Evolutionary conservation across 2,888 invertebrate genomes (phyloP).

Genomic region (Isotomurus palustris): DNA sequence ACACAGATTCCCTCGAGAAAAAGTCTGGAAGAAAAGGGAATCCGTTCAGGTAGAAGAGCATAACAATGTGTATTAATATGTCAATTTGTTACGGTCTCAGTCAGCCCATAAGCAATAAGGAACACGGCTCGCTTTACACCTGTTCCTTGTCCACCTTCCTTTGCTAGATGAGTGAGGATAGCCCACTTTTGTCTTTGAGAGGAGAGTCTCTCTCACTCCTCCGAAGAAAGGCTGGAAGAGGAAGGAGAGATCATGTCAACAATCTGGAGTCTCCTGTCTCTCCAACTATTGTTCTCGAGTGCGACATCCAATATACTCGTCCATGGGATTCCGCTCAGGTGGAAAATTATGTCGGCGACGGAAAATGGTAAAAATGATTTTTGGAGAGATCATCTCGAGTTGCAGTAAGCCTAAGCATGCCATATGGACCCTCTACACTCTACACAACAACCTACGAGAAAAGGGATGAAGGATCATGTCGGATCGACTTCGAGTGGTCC

Average conservation of each 20-base stretch:
- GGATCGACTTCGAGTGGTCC: too few relatives aligned
- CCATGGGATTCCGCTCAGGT: not conserved
- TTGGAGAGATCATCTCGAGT: too few relatives aligned
- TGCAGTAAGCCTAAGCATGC: not conserved
- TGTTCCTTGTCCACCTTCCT: not conserved
- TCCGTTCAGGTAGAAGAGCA: slow-evolving; percentile 4
- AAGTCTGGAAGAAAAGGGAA: too few relatives aligned
- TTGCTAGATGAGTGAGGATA: not conserved
- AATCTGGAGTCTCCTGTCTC: slow-evolving; percentile 7
- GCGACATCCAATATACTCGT: slow-evolving; percentile 7
- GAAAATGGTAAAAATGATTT: too few relatives aligned
- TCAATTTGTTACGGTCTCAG: slow-evolving; percentile 5
- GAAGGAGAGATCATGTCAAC: slow-evolving; percentile 6
- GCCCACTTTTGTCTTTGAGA: slow-evolving; percentile 5
- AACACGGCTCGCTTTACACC: slow-evolving; percentile 8
- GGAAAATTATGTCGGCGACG: slow-evolving; percentile 7
- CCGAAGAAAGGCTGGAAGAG: not conserved
- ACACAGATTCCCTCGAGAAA: too few relatives aligned
- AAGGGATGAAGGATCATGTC: too few relatives aligned
- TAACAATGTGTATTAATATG: slow-evolving; percentile 9
- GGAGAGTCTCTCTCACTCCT: not conserved
- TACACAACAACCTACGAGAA: too few relatives aligned
- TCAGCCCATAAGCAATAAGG: not conserved
- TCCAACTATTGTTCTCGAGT: not conserved
- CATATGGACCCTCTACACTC: slow-evolving; percentile 5